Base-by-base conservation (phyloP, 2,888 invertebrate species). In the Pachydiplax longipennis region DNA sequence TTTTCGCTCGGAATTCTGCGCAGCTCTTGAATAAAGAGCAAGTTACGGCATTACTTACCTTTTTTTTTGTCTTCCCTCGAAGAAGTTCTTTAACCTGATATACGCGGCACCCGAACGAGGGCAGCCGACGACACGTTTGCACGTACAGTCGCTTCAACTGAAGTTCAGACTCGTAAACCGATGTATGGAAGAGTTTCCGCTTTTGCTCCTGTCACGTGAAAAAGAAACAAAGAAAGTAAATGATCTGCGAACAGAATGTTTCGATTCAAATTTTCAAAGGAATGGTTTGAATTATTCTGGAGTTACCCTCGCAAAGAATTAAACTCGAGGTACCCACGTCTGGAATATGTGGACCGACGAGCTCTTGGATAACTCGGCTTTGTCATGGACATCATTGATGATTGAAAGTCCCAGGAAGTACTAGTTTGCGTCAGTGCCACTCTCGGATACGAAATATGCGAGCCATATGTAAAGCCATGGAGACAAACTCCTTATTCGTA, bases 71-170 rank as follows among this genome's bases (percentile, higher is more conserved):
- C 92, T 95, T 95, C 83, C 95, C 95, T 90, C 95, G 93, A 18
- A 95, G 94, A 8, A 95, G 93, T 93, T 96, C 96, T 92, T 96
- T 96, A 80, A 96, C 96, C 92, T 95, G 95, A 92, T 95, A 96
- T 22, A 96, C 94, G 92, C 95, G 95, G 93, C 96, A 96, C 73
- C 95, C 95, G 93, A 95, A 95, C 10, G 95, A 95, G 5, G 96
- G 95, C 91, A 96, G 94, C 90, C 95, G 94, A 91, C 95, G 95
- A 92, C 96, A 96, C 91, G 95, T 95, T 93, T 96, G 96, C 91
- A 96, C 94, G 93, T 96, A 96, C 80, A 96, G 93, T 92, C 95
- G 95, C 93, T 96, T 96, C 92, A 96, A 94, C 91, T 95, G 95
- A 8, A 95, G 93, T 92, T 96, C 96, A 90, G 95, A 95, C 92